These are phyloP conservation scores for Stomatorhinus ivindoensis DNA, from an alignment of 2,113 vertebrate species.

Conservation along the genomic window DNA sequence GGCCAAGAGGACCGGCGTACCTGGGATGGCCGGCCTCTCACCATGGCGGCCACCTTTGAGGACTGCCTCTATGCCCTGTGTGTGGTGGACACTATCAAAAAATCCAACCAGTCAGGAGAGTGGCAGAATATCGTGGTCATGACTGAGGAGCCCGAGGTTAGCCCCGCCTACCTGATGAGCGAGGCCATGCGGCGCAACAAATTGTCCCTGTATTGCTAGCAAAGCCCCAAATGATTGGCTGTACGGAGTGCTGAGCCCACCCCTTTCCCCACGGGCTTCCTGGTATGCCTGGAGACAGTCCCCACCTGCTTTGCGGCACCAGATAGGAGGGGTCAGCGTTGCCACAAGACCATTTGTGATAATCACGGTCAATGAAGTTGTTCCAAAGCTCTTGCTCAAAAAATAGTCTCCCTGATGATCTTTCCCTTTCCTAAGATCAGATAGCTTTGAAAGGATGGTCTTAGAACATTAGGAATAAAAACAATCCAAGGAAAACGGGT, in stretches of 20 bases:
- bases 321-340: neutral
- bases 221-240: slow-evolving; percentile 17
- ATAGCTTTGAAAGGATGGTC: neutral
- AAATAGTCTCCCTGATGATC: neutral
- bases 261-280: neutral
- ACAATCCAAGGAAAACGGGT: neutral
- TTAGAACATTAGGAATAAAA: neutral
- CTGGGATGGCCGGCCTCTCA: slow-evolving; percentile 89
- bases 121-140: slow-evolving; percentile 96
- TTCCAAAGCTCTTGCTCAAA: neutral
- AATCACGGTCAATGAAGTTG: slow-evolving; percentile 23
- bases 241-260: slow-evolving; percentile 19
- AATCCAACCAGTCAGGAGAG: slow-evolving; percentile 89
- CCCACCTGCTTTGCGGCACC: neutral
- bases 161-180: slow-evolving; percentile 89
- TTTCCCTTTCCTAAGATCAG: neutral
- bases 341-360: slow-evolving; percentile 26
- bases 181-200: slow-evolving; percentile 94
- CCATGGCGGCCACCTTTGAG: slow-evolving; percentile 97
- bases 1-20: slow-evolving; percentile 92
- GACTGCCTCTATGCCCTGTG: slow-evolving; percentile 94
- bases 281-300: neutral
- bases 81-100: slow-evolving; percentile 95
- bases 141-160: slow-evolving; percentile 92
- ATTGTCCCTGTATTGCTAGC: slow-evolving; percentile 94